Conservation (phyloP, 2,113 vertebrate species). For the Trematomus loennbergii region DNA sequence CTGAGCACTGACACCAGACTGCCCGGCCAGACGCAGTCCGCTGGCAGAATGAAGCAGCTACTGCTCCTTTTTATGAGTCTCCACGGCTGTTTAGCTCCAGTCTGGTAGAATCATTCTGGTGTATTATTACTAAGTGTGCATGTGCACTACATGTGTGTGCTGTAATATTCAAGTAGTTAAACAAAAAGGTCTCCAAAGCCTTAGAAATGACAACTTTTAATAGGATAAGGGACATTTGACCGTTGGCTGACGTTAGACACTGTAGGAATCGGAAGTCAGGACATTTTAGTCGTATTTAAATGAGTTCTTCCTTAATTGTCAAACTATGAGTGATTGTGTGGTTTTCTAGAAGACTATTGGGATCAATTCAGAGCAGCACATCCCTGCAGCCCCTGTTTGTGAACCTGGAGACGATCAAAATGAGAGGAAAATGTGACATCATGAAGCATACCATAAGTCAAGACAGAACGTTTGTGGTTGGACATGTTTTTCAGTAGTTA, state of each 20-base stretch:
- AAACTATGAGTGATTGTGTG: constrained; percentile 42
- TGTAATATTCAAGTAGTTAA: constrained; percentile 41
- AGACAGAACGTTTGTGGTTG: constrained; percentile 67
- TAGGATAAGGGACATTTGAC: constrained; percentile 45
- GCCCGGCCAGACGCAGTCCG: constrained; percentile 50
- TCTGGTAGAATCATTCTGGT: constrained; percentile 54
- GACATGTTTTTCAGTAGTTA: constrained; percentile 76
- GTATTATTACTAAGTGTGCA: constrained; percentile 40
- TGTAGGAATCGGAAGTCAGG: constrained; percentile 41
- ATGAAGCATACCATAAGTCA: constrained; percentile 59
- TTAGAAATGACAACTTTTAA: constrained; percentile 30
- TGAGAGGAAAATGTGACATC: constrained; percentile 80
- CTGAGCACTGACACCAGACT: constrained; percentile 56
- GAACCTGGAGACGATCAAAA: constrained; percentile 57
- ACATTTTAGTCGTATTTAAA: constrained; percentile 11
- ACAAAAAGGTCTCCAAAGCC: constrained; percentile 38
- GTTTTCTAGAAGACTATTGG: constrained; percentile 2
- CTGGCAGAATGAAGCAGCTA: constrained; percentile 48
- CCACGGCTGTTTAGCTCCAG: constrained; percentile 37
- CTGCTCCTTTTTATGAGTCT: constrained; percentile 63
- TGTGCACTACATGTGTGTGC: constrained; percentile 33
- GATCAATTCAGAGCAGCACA: constrained; percentile 12
- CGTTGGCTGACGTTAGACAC: constrained; percentile 48
- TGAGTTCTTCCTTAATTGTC: constrained; percentile 11
- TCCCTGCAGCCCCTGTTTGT: constrained; percentile 17